Conservation (phyloP, 2,888 invertebrate genomes). For the Halocaridina rubra region DNA sequence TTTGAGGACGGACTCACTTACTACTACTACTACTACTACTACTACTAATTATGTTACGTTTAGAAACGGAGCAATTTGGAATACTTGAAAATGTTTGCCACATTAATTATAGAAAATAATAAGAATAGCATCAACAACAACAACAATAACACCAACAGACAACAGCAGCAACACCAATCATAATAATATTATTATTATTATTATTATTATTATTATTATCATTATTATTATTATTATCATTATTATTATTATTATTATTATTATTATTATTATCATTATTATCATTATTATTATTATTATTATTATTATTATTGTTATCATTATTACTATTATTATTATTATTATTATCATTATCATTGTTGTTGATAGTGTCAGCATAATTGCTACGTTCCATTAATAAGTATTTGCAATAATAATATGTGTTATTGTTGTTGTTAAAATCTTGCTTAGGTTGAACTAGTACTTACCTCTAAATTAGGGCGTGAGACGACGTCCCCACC, state of each 20-base stretch:
- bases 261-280: neutral
- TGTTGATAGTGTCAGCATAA: too few species aligned
- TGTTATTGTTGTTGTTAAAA: too few species aligned
- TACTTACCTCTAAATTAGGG: slow-evolving; percentile 30
- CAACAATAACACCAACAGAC: neutral
- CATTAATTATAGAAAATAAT: neutral
- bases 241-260: neutral
- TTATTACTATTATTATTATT: neutral
- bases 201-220: too few species aligned
- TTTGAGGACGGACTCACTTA: too few species aligned
- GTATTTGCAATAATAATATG: too few species aligned
- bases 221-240: neutral
- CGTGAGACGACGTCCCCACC: neutral
- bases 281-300: neutral
- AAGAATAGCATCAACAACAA: neutral
- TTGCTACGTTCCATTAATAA: too few species aligned
- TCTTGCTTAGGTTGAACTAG: too few species aligned
- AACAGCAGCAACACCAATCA: too few species aligned
- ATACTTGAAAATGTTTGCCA: neutral
- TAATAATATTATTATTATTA: too few species aligned
- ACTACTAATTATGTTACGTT: too few species aligned
- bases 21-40: too few species aligned
- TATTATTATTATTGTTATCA: neutral
- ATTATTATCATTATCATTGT: too few species aligned
- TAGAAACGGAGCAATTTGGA: neutral